Percentiles rank a stretch among this genome's conserved stretches.
Evolutionary conservation across 2,888 invertebrate species (phyloP).

Genomic region (Callosobruchus maculatus): DNA sequence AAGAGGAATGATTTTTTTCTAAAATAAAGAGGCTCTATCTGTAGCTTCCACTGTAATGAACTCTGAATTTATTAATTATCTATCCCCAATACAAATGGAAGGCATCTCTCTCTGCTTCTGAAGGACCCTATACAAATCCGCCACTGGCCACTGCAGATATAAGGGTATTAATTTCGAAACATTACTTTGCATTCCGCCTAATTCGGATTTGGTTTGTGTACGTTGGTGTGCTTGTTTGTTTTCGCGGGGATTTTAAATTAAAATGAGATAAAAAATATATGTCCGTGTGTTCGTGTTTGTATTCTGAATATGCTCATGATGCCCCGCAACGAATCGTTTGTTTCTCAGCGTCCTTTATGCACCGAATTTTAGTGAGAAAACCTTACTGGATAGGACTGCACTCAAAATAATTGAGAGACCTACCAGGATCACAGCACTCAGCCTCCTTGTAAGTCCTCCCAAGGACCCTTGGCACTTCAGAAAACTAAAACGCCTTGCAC

Average conservation of each 20-base stretch:
- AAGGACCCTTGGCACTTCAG: too few relatives aligned
- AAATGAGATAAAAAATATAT: neutral
- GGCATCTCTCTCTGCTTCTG: too few relatives aligned
- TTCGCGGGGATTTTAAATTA: neutral
- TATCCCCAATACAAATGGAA: too few relatives aligned
- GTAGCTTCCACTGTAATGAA: too few relatives aligned
- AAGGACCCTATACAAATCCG: neutral
- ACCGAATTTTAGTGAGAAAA: neutral
- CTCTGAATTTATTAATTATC: too few relatives aligned
- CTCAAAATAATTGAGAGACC: too few relatives aligned
- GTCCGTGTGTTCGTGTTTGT: neutral
- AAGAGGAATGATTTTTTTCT: too few relatives aligned
- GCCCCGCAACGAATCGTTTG: neutral
- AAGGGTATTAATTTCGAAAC: neutral
- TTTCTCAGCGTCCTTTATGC: neutral
- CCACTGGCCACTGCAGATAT: neutral
- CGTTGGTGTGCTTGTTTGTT: neutral
- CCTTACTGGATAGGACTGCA: too few relatives aligned
- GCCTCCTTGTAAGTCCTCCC: too few relatives aligned
- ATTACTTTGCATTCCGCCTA: neutral
- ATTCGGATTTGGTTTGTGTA: neutral
- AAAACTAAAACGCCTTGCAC: too few relatives aligned
- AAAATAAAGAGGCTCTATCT: too few relatives aligned
- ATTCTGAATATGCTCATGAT: neutral
- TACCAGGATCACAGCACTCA: too few relatives aligned